Conservation (phyloP, 2,113 vertebrate species). For the Hyaena hyaena region DNA sequence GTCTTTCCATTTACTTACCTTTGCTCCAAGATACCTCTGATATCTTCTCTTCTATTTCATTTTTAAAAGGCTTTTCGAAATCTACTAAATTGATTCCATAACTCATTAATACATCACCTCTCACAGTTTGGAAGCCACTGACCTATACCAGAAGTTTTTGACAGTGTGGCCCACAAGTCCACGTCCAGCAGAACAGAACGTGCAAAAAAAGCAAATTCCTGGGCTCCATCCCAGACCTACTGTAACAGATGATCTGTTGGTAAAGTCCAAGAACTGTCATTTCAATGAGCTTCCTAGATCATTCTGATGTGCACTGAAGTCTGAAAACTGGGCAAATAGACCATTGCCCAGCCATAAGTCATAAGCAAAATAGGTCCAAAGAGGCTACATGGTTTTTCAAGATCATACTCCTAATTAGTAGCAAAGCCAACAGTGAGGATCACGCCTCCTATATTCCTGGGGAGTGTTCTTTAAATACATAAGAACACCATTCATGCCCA, state of each 20-base stretch:
- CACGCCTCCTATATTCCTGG: background rate
- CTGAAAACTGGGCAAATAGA: background rate
- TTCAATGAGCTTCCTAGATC: background rate
- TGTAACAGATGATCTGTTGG: background rate
- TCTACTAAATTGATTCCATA: background rate
- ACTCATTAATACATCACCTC: background rate
- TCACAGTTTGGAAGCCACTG: background rate
- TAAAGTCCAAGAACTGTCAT: background rate
- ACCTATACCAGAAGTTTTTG: background rate
- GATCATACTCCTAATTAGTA: background rate
- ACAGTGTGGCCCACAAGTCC: background rate
- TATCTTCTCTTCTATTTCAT: background rate
- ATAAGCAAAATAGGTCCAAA: background rate
- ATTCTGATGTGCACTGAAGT: background rate
- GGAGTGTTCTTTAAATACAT: background rate
- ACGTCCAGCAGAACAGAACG: background rate
- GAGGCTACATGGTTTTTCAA: background rate
- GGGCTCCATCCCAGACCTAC: background rate
- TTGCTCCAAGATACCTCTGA: background rate
- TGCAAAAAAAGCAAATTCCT: background rate
- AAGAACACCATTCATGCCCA: background rate
- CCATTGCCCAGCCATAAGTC: background rate
- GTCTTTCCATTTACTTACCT: background rate
- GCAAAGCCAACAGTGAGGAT: background rate
- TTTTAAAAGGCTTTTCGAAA: constrained; percentile 1